Evolutionary conservation across 2,888 invertebrate genomes (phyloP), one percentile per base, ranked within the genome.

Genomic region (Flabesymbios commensalis): DNA sequence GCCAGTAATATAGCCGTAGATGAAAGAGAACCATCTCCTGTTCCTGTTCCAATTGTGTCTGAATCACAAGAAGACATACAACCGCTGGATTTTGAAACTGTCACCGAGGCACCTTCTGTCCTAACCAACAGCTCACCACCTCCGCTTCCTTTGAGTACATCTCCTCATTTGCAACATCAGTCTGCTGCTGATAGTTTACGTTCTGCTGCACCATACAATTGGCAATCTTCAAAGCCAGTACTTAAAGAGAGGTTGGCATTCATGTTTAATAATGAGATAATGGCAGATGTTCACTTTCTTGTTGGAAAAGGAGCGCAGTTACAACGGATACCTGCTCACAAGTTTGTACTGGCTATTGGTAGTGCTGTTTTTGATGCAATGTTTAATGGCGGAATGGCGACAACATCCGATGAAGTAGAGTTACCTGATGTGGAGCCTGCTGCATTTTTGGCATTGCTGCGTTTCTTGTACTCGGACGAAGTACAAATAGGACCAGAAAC

Each of bases 291-390:
- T 61, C 90, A 89, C 80, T 95, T 95, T 80, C 85, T 91, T 70
- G 93, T 93, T 68, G 91, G 92, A 1, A 88, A 88, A 72, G 90
- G 88, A 48, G 86, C 80, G 2, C 89, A 77, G 52, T 69, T 73
- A 24, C 90, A 92, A 85, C 88, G 89, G 55, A 93, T 96, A 77
- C 96, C 95, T 45, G 95, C 95, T 32, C 96, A 97, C 83, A 95
- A 94, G 83, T 96, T 95, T 84, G 93, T 96, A 42, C 85, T 97
- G 72, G 95, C 95, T 2, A 95, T 94, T 0, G 95, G 95, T 69
- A 96, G 95, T 83, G 94, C 95, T 7, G 97, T 97, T 47, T 97
- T 97, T 84, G 95, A 93, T 84, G 96, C 96, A 57, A 97, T 97
- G 97, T 96, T 97, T 83, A 95, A 93, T 84, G 96, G 96, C 52